Conservation (phyloP, 2,113 vertebrate genomes). For the Mola mola region DNA sequence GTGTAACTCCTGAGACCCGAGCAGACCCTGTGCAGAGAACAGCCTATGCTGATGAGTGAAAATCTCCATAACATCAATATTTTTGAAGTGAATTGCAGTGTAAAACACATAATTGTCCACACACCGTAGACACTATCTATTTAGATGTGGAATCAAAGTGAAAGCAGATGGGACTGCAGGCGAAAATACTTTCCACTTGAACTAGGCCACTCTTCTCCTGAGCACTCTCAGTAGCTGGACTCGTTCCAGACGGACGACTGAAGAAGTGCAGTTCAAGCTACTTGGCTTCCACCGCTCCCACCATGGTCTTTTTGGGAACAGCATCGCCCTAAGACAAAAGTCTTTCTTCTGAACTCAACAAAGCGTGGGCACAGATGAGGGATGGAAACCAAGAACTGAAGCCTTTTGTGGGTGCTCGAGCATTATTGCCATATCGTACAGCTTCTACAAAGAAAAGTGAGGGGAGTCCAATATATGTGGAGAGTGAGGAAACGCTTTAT, state of each 20-base stretch:
- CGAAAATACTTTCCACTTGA: constrained; percentile 78
- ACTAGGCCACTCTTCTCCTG: constrained; percentile 64
- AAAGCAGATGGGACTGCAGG: constrained; percentile 77
- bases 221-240: constrained; percentile 66
- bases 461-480: no score
- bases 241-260: constrained; percentile 56
- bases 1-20: constrained; percentile 31
- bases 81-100: constrained; percentile 59
- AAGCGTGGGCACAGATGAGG: constrained; percentile 28
- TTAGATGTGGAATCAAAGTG: constrained; percentile 71
- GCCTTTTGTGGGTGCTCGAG: constrained; percentile 12
- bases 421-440: constrained; percentile 14
- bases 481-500: not conserved
- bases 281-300: constrained; percentile 55
- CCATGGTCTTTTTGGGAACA: constrained; percentile 41
- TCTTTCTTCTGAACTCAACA: constrained; percentile 25
- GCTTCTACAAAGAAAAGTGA: constrained; percentile 11
- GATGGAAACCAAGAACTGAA: constrained; percentile 41
- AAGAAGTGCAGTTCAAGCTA: constrained; percentile 62
- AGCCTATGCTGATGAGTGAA: constrained; percentile 53
- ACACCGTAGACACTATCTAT: constrained; percentile 58
- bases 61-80: constrained; percentile 61
- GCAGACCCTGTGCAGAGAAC: constrained; percentile 2
- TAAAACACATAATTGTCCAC: constrained; percentile 59
- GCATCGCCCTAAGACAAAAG: constrained; percentile 50